Evolutionary conservation across 2,797 vertebrate genomes (phyloP), one percentile per base, ranked within the genome.

Genomic region (Rhinichthys osculus): DNA sequence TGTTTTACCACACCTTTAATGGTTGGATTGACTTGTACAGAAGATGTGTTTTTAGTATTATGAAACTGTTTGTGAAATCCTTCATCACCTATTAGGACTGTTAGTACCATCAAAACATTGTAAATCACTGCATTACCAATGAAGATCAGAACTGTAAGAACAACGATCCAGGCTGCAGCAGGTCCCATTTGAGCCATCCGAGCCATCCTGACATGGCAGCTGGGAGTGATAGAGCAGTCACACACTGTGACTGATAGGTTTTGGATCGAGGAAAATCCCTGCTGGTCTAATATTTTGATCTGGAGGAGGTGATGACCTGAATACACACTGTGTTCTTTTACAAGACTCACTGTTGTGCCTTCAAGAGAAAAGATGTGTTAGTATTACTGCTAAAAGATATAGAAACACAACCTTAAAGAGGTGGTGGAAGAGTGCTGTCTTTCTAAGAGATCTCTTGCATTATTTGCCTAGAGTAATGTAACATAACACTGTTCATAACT

Each of bases 161-260:
- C 23, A 0, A 92, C 3, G 0, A 93, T 72, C 23, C 78, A 88
- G 6, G 92, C 0, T 4, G 84, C 86, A 4, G n/a, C 57, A 4
- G 0, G 52, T 52, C 90, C 88, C 1, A 89, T 3, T 40, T 27
- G 1, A 8, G 74, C 0, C 4, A 8, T 33, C 1, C 0, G 17
- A 11, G 4, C 0, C 52, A 50, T 83, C 47, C n/a, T 86, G 2
- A 4, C 0, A 0, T 13, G 42, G 82, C 95, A 96, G 83, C 82
- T 86, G 1, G 87, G 67, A 10, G 50, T 1, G 5, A 84, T 0
- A 7, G 27, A 1, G 78, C 95, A 96, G n/a, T 90, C 76, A 13
- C 95, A 96, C 74, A 96, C 95, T 7, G 85, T 91, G 5, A 95
- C 87, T 0, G 93, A 88, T 59, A 96, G 57, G 80, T 92, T 94